Conservation (phyloP, 2,797 vertebrate species). For the Sparus aurata region DNA sequence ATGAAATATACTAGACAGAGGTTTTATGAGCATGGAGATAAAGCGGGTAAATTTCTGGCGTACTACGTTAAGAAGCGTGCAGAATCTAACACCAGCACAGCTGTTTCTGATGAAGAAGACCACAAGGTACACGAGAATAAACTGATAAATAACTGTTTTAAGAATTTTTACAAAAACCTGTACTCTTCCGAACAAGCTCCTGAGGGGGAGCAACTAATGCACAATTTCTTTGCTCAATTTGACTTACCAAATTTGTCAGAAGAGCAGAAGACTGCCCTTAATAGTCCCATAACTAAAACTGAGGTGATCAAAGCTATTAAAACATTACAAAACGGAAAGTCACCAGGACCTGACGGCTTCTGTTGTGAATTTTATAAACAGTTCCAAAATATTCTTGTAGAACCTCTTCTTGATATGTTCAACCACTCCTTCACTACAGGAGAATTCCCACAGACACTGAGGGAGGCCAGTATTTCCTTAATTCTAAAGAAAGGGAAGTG, state of each 20-base stretch:
- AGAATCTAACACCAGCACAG: slow-evolving; percentile 14
- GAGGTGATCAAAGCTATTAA: slow-evolving; percentile 25
- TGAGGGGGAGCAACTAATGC: slow-evolving; percentile 2
- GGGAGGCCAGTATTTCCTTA: too few relatives aligned
- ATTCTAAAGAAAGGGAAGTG: too few relatives aligned
- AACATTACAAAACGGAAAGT: slow-evolving; percentile 1
- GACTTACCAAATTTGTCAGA: neutral
- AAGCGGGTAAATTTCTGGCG: slow-evolving; percentile 15
- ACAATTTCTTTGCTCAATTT: slow-evolving; percentile 18
- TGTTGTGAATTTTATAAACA: too few relatives aligned
- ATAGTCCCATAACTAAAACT: slow-evolving; percentile 19
- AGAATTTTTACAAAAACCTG: slow-evolving; percentile 16
- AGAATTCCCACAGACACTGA: too few relatives aligned
- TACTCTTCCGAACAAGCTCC: slow-evolving; percentile 16
- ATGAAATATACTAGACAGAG: slow-evolving; percentile 18
- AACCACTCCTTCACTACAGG: too few relatives aligned
- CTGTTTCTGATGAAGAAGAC: slow-evolving; percentile 10
- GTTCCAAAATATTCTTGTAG: too few relatives aligned
- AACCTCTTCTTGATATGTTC: too few relatives aligned
- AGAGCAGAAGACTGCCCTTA: slow-evolving; percentile 5
- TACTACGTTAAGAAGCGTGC: slow-evolving; percentile 12
- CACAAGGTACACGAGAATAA: slow-evolving; percentile 24
- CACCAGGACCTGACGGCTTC: too few relatives aligned
- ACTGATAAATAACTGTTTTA: slow-evolving; percentile 20
- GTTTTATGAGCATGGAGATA: slow-evolving; percentile 31